Evolutionary conservation across 2,888 invertebrate species (phyloP), one percentile per base, ranked within the genome.

Genomic region (Hypomecis punctinalis): DNA sequence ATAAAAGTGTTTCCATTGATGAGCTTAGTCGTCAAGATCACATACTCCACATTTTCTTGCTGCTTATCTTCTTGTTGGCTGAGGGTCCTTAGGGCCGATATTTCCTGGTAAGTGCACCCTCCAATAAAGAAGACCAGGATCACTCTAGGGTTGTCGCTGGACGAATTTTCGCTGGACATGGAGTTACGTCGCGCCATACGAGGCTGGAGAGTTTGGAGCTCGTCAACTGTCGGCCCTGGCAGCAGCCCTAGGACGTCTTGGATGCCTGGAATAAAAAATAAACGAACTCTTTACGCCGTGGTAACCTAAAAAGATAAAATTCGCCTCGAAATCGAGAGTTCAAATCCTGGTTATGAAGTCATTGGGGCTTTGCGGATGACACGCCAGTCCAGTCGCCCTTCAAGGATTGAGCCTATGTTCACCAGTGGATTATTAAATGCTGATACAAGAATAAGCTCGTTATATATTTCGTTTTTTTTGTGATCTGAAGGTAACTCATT

Each of bases 51-150:
- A 77, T 96, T 96, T 5, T 56, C 56, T 33, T 56, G 56, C 33
- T 56, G 46, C 6, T 96, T 95, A 66, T 97, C 96, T 80, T 96
- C 96, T 80, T 96, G 96, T 71, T 96, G 96, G 9, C 96, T 95
- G 23, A 97, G 90, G 76, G 95, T 96, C 65, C 97, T 93, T 8
- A 97, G 81, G 0, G 96, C 96, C 0, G 97, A 96, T 77, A 97
- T 96, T 90, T 99, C 99, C 1, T 99, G 98, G 90, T 96, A 98
- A 0, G 99, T 99, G 82, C 99, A 98, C 0, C 99, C 99, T 5
- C 99, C 99, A 11, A 99, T 96, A 83, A 99, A 99, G 86, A 99
- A 98, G 0, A 99, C 98, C 0, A 99, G 91, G 7, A 98, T 96
- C 3, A 98, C 96, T 71, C 94, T 93, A 0, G 96, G 94, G 45